Conservation (phyloP, 2,113 vertebrate species). For the Pterocles burchelli region DNA sequence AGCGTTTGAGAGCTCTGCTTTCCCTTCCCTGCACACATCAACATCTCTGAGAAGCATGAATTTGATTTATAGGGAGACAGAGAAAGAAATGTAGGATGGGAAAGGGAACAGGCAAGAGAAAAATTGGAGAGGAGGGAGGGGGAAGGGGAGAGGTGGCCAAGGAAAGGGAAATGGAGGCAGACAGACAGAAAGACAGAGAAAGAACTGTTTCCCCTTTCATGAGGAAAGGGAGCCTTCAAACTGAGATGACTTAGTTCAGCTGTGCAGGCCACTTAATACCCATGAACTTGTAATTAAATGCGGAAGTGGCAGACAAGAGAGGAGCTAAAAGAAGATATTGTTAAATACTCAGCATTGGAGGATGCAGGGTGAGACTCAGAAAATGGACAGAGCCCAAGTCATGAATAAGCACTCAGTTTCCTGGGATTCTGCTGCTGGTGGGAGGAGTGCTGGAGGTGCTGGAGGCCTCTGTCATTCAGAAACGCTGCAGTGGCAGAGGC, state of each 20-base stretch:
- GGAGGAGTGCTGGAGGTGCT: conserved; percentile 62
- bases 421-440: conserved; percentile 63
- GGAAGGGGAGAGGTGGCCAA: conserved; percentile 12
- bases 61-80: neutral
- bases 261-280: conserved; percentile 84
- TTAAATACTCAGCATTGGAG: conserved; percentile 62
- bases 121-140: neutral
- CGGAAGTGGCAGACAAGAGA: conserved; percentile 85
- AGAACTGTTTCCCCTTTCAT: conserved; percentile 64
- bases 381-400: conserved; percentile 76
- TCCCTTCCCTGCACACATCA: neutral
- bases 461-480: conserved; percentile 76
- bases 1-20: neutral
- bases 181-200: conserved; percentile 62
- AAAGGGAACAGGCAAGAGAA: neutral
- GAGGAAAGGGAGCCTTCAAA: conserved; percentile 54
- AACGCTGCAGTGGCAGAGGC: conserved; percentile 71
- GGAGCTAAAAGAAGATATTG: conserved; percentile 86
- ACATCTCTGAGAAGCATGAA: neutral
- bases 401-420: conserved; percentile 79
- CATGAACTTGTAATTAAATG: conserved; percentile 87
- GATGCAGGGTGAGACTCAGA: conserved; percentile 59
- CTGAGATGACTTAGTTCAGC: conserved; percentile 73
- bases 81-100: neutral
- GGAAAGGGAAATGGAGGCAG: conserved; percentile 47